A percentile compares a stretch with the other conserved stretches of the same genome.
phyloP scores from a whole-genome alignment of 2,797 vertebrate species.

The Lacerta viridis region DNA sequence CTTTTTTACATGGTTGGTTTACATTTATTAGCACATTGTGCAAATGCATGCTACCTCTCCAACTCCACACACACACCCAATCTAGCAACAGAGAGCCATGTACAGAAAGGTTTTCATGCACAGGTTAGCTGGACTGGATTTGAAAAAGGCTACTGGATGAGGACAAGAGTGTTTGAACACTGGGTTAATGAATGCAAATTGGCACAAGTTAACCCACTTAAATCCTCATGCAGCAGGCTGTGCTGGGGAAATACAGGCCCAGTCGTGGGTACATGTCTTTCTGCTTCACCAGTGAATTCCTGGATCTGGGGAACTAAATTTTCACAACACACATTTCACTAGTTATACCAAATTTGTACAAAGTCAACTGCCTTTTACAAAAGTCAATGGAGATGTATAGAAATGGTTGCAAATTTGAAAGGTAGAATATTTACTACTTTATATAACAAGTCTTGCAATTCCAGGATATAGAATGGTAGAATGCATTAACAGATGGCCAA shows the following conservation, averaged over 20 bases:
- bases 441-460: conserved; percentile 48
- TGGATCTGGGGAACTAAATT: background rate
- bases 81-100: background rate
- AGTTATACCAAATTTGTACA: conserved; percentile 36
- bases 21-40: conserved; percentile 64
- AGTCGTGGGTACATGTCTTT: background rate
- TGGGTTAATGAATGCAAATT: background rate
- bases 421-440: conserved; percentile 44
- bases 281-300: background rate
- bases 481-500: conserved; percentile 27
- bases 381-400: conserved; percentile 34
- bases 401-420: conserved; percentile 59
- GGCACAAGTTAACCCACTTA: background rate
- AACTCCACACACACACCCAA: conserved; percentile 1
- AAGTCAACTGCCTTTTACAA: conserved; percentile 41
- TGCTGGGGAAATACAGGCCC: background rate
- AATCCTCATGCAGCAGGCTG: background rate
- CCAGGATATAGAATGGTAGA: background rate
- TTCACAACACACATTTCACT: conserved; percentile 19
- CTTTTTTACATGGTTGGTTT: conserved; percentile 50
- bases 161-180: background rate
- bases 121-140: background rate
- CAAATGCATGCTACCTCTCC: conserved; percentile 50
- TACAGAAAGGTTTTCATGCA: conserved; percentile 31
- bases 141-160: conserved; percentile 13